Evolutionary conservation across 1,140 invertebrate genomes (phyloP).

Genomic region (Zaprionus davidi): DNA sequence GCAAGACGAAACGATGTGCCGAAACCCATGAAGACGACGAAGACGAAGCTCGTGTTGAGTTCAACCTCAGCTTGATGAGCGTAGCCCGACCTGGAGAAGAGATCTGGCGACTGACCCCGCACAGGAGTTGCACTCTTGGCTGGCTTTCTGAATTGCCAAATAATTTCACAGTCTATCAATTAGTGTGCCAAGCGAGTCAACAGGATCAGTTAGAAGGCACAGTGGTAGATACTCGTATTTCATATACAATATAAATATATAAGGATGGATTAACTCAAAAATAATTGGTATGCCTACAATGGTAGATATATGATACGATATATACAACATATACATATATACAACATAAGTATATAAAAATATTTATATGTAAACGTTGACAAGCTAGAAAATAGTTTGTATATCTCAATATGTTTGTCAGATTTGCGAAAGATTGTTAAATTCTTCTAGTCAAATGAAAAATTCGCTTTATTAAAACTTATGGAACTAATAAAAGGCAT

Average conservation of each 20-base stretch:
- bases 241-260: background rate
- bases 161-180: constrained; percentile 82
- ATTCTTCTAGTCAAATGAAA: no score
- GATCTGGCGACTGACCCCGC: constrained; percentile 9
- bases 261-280: no score
- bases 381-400: no score
- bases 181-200: constrained; percentile 38
- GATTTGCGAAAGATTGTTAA: no score
- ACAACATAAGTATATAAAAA: background rate
- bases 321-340: no score
- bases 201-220: constrained; percentile 9
- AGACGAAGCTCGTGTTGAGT: constrained; percentile 5
- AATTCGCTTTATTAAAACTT: no score
- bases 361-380: background rate
- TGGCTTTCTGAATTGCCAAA: constrained; percentile 65
- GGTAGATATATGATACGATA: background rate
- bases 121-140: constrained; percentile 34
- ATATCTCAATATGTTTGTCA: no score
- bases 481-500: no score
- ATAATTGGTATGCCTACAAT: background rate
- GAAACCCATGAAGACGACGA: constrained; percentile 11
- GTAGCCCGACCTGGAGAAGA: background rate
- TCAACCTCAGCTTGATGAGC: constrained; percentile 43
- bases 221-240: constrained; percentile 43
- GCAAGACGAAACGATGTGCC: constrained; percentile 59